These are phyloP conservation scores for Fissipunctia ypsillon DNA, from an alignment of 2,888 invertebrate genomes.

Conservation along the genomic window DNA sequence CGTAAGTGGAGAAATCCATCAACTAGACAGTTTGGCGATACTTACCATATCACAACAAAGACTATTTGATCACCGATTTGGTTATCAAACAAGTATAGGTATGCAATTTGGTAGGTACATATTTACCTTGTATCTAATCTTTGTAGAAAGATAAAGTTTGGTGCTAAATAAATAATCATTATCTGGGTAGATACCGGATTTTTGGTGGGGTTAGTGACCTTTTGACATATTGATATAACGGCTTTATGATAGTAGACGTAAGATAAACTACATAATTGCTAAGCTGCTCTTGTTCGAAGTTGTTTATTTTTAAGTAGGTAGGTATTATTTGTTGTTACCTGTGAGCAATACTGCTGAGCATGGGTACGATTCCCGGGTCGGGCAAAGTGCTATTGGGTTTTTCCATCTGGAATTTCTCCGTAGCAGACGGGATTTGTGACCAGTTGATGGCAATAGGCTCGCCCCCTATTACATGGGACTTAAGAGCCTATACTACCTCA, in stretches of 20 bases:
- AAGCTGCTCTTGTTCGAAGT: neutral
- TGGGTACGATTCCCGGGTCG: too few species aligned
- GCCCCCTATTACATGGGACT: too few species aligned
- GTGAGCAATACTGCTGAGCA: too few species aligned
- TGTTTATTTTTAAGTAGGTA: neutral
- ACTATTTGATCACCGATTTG: conserved; percentile 23
- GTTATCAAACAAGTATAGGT: conserved; percentile 40
- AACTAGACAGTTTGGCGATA: conserved; percentile 52
- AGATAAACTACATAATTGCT: conserved; percentile 39
- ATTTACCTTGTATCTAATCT: conserved; percentile 54
- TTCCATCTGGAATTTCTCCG: too few species aligned
- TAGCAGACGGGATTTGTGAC: too few species aligned
- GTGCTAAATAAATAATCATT: conserved; percentile 57
- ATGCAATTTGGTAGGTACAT: conserved; percentile 40
- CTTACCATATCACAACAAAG: conserved; percentile 7
- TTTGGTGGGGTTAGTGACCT: conserved; percentile 36
- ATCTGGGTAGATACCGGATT: conserved; percentile 35
- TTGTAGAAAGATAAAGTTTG: conserved; percentile 54
- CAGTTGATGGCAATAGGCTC: too few species aligned
- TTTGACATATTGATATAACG: conserved; percentile 43
- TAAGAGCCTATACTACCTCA: too few species aligned
- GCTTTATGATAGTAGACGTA: neutral
- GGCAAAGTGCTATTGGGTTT: too few species aligned
- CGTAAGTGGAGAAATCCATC: conserved; percentile 48
- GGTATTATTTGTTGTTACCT: too few species aligned